Evolutionary conservation across 1,140 invertebrate species (phyloP), one percentile per base, ranked within the genome.

Genomic region (Sarcophaga bullata): DNA sequence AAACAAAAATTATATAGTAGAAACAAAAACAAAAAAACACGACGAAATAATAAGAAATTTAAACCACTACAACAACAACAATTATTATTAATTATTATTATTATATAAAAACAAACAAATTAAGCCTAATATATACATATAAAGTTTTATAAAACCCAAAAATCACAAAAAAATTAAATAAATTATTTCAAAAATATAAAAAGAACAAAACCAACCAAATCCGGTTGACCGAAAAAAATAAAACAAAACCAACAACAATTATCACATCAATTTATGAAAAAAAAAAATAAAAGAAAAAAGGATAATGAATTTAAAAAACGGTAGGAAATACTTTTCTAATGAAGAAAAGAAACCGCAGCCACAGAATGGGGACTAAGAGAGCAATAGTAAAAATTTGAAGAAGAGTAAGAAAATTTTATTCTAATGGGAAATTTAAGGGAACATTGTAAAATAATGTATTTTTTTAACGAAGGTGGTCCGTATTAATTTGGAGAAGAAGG

Each of bases 131-230:
- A 19, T 68, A 68, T 68, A 58, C 13, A 58, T 58, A 68, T 68
- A 68, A 68, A 68, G 62, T 68, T 68, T 75, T 46, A 75, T 75
- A 25, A 78, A 52, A 50, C 48, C 17, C 19, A 78, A 17, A 50
- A 78, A 78, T 52, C n/a, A 78, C 48, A 50, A 78, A 78, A 78
- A 78, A 78, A 50, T 50, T 78, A 78, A 78, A 78, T 78, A 78
- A 78, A 78, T 78, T 78, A 78, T 78, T 78, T 78, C 48, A 50
- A 78, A 78, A 78, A 78, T 47, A 78, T 25, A 10, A 50, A 8
- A 50, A 78, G 52, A 17, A 13, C 1, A 58, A 58, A 58, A 11
- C 54, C 1, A 37, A 1, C 25, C n/a, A n/a, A n/a, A n/a, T n/a
- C n/a, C n/a, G n/a, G n/a, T n/a, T n/a, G n/a, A n/a, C n/a, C n/a